Percentiles rank a stretch among this genome's conserved stretches.
Evolutionary conservation across 2,888 invertebrate species (phyloP).

Genomic region (Thereva unica): DNA sequence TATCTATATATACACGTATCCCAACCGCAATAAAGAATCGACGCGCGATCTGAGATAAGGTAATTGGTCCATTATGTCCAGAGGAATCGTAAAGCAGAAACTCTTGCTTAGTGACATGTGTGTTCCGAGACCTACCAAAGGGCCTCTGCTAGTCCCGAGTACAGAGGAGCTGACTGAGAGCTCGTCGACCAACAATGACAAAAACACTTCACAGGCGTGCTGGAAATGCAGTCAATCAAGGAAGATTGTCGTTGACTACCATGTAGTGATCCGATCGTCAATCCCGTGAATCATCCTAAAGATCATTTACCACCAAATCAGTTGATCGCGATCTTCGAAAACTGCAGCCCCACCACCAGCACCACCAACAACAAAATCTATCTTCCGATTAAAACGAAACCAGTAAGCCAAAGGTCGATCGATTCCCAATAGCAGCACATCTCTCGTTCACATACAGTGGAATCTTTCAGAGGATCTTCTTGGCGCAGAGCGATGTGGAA

Average conservation of each 20-base stretch:
- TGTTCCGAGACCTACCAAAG: constrained; percentile 17
- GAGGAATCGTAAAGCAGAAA: constrained; percentile 32
- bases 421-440: constrained; percentile 13
- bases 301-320: constrained; percentile 35
- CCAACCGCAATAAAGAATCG: constrained; percentile 46
- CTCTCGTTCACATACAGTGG: neutral
- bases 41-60: constrained; percentile 48
- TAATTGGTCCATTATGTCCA: constrained; percentile 48
- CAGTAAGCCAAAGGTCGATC: constrained; percentile 5
- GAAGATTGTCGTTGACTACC: constrained; percentile 5
- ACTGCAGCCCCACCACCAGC: constrained; percentile 3
- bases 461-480: neutral
- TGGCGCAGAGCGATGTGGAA: too few relatives aligned
- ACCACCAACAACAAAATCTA: too few relatives aligned
- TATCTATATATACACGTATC: neutral
- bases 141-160: neutral
- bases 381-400: too few relatives aligned
- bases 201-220: constrained; percentile 18
- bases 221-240: neutral
- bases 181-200: constrained; percentile 7
- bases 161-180: too few relatives aligned
- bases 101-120: constrained; percentile 20
- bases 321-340: constrained; percentile 17
- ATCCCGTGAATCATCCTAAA: constrained; percentile 28
- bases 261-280: constrained; percentile 15